Conservation (phyloP, 2,888 invertebrate genomes). For the Ceraclea dissimilis region DNA sequence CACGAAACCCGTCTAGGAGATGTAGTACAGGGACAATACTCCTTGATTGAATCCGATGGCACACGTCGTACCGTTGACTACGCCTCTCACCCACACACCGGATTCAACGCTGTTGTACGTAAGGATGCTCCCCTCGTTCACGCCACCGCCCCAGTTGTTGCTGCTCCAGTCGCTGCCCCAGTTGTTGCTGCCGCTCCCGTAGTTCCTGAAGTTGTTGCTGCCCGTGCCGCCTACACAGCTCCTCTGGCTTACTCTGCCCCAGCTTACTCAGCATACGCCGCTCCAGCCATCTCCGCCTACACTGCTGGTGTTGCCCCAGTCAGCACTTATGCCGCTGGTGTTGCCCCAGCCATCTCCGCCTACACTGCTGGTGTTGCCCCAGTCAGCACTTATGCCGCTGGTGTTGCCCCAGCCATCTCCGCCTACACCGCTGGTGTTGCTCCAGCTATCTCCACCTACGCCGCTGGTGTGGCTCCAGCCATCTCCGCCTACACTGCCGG, state of each 20-base stretch:
- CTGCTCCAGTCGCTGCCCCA: slow-evolving; percentile 6
- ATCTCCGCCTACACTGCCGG: slow-evolving; percentile 18
- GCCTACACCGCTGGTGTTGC: slow-evolving; percentile 25
- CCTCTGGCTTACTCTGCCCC: slow-evolving; percentile 23
- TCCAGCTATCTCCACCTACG: slow-evolving; percentile 22
- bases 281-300: slow-evolving; percentile 12
- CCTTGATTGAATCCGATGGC: slow-evolving; percentile 47
- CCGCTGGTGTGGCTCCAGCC: slow-evolving; percentile 25
- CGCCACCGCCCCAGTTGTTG: slow-evolving; percentile 24
- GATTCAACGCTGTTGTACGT: slow-evolving; percentile 35
- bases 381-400: slow-evolving; percentile 26
- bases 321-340: slow-evolving; percentile 26
- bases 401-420: slow-evolving; percentile 23
- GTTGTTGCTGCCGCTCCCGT: slow-evolving; percentile 11
- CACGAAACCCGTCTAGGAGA: slow-evolving; percentile 45
- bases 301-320: slow-evolving; percentile 8
- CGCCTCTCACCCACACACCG: slow-evolving; percentile 41
- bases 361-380: slow-evolving; percentile 5
- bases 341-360: slow-evolving; percentile 13
- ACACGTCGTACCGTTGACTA: slow-evolving; percentile 49
- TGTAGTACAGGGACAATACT: slow-evolving; percentile 47
- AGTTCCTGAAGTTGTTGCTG: slow-evolving; percentile 15
- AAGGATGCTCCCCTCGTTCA: slow-evolving; percentile 30
- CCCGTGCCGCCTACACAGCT: slow-evolving; percentile 25
- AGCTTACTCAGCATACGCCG: slow-evolving; percentile 22